Base-by-base conservation (phyloP, 2,113 vertebrate genomes). In the Laterallus jamaicensis region DNA sequence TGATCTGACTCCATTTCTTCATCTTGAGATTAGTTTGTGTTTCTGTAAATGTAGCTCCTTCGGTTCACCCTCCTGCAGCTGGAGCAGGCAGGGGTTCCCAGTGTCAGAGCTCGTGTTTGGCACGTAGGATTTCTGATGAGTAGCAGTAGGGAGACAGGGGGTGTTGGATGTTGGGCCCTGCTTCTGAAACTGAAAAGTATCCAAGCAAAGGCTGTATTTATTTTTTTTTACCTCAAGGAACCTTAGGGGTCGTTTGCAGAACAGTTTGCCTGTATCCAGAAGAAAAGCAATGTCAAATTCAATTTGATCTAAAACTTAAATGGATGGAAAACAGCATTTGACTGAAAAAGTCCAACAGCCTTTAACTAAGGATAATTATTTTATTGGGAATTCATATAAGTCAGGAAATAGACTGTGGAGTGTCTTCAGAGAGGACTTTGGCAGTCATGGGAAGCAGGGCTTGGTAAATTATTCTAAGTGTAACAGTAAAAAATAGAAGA, bases 401-500 rank as follows among this genome's bases (percentile, higher is more conserved):
- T 70, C 77, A 73, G 82, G 75, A 93, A 93, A 66, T 66, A 29
- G 31, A 37, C 37, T 14, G 56, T 66, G 68, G 44, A 12, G 20
- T 71, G 96, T 68, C 50, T 66, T 70, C 7, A 8, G 39, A 56
- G 60, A 78, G 28, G 44, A 35, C 35, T 56, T 82, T 82, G 79
- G 90, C 93, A 77, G 77, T n/a, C 77, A 77, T 32, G 69, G 67
- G 90, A 60, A 93, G 59, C 52, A 54, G 81, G n/a, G 16, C 60
- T 95, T 77, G 85, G 60, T 82, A 55, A 66, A 58, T 86, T 92
- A 21, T 29, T 83, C 1, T 37, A 80, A 75, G n/a, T 73, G 37
- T 92, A 96, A 93, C 1, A 0, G 80, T 89, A 75, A 80, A 93
- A 92, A 92, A 71, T 18, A 93, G 76, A 88, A 84, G 75, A 90